Evolutionary conservation across 2,797 vertebrate species (phyloP).

Genomic region (Hippoglossus hippoglossus): DNA sequence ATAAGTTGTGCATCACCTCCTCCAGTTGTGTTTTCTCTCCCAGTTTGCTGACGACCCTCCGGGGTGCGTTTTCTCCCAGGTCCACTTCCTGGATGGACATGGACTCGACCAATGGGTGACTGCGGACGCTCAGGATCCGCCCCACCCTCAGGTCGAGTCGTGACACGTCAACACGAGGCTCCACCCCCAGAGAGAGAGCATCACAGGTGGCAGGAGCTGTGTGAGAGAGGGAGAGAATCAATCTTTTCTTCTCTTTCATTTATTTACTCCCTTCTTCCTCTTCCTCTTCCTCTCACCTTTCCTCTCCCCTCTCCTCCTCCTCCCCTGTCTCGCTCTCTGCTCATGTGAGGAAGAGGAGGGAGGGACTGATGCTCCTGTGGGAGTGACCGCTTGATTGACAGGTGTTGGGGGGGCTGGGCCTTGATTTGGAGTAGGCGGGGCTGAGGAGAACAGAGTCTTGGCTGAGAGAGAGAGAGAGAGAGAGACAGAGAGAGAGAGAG

Average conservation of each 20-base stretch:
- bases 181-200: slow-evolving; percentile 42
- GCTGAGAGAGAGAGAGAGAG: slow-evolving; percentile 40
- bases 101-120: slow-evolving; percentile 88
- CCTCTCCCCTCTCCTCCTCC: slow-evolving; percentile 84
- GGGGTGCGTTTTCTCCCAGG: slow-evolving; percentile 86
- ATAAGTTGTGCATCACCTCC: slow-evolving; percentile 78
- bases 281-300: slow-evolving; percentile 74
- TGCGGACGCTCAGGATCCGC: slow-evolving; percentile 83
- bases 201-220: slow-evolving; percentile 42
- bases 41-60: slow-evolving; percentile 90
- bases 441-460: slow-evolving; percentile 45
- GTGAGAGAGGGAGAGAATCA: not conserved
- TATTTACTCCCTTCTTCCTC: not conserved
- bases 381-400: slow-evolving; percentile 2
- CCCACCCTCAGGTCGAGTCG: slow-evolving; percentile 92
- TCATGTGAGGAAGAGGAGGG: slow-evolving; percentile 14
- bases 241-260: not conserved
- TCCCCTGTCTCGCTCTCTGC: slow-evolving; percentile 71
- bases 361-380: slow-evolving; percentile 21
- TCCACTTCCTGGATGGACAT: slow-evolving; percentile 92
- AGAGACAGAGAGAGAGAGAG: not conserved
- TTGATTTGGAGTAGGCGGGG: slow-evolving; percentile 37
- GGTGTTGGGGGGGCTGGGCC: slow-evolving; percentile 31
- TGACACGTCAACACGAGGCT: slow-evolving; percentile 86
- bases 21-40: slow-evolving; percentile 84